phyloP scores from a whole-genome alignment of 37 sponge, comb jelly and placozoan genomes.

The Hexactinellida sp. region DNA sequence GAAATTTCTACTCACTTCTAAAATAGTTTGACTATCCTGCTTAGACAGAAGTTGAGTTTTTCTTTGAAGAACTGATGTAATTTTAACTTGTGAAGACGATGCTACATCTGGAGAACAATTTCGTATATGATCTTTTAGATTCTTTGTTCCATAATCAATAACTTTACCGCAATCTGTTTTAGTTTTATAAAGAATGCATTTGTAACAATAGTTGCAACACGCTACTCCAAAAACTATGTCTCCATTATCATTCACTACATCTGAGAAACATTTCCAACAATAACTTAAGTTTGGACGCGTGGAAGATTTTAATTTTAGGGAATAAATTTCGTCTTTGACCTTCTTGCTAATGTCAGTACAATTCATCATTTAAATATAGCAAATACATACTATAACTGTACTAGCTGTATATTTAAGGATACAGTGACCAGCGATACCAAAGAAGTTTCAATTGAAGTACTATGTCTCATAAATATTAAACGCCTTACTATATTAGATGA shows the following conservation, averaged over 20 bases:
- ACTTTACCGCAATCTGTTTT: neutral
- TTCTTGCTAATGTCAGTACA: neutral
- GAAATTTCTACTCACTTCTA: neutral
- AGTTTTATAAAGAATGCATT: conserved; percentile 8
- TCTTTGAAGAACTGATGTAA: neutral
- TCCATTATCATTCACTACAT: neutral
- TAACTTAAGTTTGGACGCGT: neutral
- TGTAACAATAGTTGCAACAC: neutral
- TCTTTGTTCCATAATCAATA: conserved; percentile 18
- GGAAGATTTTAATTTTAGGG: conserved; percentile 14
- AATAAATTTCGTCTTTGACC: neutral
- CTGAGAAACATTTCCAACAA: conserved; percentile 15
- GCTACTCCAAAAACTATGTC: conserved; percentile 14
- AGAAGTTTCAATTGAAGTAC: neutral
- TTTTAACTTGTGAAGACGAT: conserved; percentile 1
- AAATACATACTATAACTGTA: neutral
- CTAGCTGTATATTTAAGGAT: neutral
- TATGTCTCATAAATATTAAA: neutral
- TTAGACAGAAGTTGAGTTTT: neutral
- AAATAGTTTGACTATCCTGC: neutral
- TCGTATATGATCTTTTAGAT: neutral
- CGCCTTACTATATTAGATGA: neutral
- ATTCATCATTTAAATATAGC: neutral
- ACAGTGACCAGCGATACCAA: neutral
- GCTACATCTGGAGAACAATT: conserved; percentile 9